phyloP scores from a whole-genome alignment of 2,888 invertebrate species.

The Euspilapteryx auroguttella region DNA sequence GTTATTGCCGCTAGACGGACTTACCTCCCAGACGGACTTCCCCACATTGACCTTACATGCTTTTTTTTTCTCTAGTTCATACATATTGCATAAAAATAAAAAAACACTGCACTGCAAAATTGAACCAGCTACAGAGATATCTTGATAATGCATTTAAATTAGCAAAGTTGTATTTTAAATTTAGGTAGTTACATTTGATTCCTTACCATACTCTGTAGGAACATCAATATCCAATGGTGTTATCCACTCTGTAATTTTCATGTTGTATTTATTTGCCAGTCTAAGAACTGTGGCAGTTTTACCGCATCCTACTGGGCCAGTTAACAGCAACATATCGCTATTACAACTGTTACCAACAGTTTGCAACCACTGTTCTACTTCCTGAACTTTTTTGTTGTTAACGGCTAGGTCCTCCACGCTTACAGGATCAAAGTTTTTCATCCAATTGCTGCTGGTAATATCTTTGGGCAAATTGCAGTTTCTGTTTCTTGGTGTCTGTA shows the following conservation, averaged over 20 bases:
- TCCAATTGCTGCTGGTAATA: slow-evolving; percentile 50
- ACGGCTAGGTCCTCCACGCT: slow-evolving; percentile 68
- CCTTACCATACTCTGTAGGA: slow-evolving; percentile 49
- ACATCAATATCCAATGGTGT: slow-evolving; percentile 74
- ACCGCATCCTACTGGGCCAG: slow-evolving; percentile 84
- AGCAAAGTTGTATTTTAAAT: too few species aligned
- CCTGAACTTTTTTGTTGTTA: slow-evolving; percentile 73
- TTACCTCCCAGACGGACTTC: too few species aligned
- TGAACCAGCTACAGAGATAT: too few species aligned
- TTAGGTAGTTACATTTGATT: too few species aligned
- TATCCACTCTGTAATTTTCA: slow-evolving; percentile 77
- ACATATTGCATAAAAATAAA: too few species aligned
- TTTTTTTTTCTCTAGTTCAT: too few species aligned
- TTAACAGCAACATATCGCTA: slow-evolving; percentile 67
- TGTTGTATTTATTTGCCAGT: slow-evolving; percentile 64
- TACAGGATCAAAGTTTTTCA: slow-evolving; percentile 63
- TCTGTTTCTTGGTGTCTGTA: too few species aligned
- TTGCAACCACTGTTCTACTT: slow-evolving; percentile 71
- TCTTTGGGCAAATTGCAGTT: slow-evolving; percentile 6
- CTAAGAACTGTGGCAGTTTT: slow-evolving; percentile 76
- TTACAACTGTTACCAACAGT: slow-evolving; percentile 19
- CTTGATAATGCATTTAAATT: too few species aligned
- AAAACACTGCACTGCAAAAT: too few species aligned
- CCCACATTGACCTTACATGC: too few species aligned
- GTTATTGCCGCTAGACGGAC: too few species aligned